Base-by-base conservation (phyloP, 2,888 invertebrate genomes). In the Boloria selene region DNA sequence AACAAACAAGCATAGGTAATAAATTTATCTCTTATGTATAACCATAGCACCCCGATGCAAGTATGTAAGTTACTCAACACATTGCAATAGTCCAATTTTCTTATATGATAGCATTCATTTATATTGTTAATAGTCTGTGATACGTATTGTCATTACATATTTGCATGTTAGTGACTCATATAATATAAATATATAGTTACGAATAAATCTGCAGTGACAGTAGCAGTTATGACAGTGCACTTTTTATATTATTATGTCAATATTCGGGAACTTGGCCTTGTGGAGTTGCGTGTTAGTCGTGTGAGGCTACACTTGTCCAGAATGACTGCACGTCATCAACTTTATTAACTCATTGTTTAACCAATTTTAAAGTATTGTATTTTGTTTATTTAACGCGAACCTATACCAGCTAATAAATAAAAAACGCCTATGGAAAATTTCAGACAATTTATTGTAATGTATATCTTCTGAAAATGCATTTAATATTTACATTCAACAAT, bases 111-210 rank as follows among this genome's bases (percentile, higher is more conserved):
- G 90, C 91, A 90, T 90, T 90, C 89, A 80, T 82, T 80, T 84
- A 79, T 80, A 79, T 74, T 87, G 90, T 89, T 90, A 90, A 89
- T 90, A 65, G 77, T 80, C 76, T 87, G 89, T 87, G 88, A 85
- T 85, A 84, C 83, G 80, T 81, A 82, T 79, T 86, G 84, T 84
- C 86, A 84, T 91, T 92, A 92, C 92, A 92, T 92, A 92, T 90
- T 92, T 92, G 92, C 92, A 92, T 88, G 92, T 92, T 92, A 92
- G 92, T 92, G 88, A 92, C 92, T 91, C 87, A 90, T 88, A 90
- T 90, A 90, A 90, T 87, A 92, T 92, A 92, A 88, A 92, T 91
- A 92, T 77, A 91, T 92, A 92, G 83, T 89, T 89, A 91, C 90
- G 88, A 82, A 90, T 90, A 90, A 70, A 82, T 90, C 89, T 87